Evolutionary conservation across 2,797 vertebrate genomes (phyloP).

Genomic region (Phataginus tricuspis): DNA sequence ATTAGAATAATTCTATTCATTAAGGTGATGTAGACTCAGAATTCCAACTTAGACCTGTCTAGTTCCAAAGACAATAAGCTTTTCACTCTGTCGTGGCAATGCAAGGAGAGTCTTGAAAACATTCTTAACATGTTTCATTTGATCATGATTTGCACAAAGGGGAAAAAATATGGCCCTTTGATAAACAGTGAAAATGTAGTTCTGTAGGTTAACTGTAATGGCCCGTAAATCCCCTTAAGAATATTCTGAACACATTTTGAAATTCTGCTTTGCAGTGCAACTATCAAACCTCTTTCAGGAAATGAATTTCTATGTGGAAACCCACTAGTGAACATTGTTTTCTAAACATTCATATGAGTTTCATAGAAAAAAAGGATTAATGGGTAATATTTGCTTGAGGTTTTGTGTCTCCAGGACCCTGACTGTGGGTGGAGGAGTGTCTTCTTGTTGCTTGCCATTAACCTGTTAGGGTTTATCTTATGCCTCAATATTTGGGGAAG

Average conservation of each 20-base stretch:
- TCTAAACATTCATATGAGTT: neutral
- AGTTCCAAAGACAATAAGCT: neutral
- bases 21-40: neutral
- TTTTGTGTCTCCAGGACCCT: constrained; percentile 83
- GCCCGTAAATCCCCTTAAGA: neutral
- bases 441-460: constrained; percentile 87
- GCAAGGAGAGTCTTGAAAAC: neutral
- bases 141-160: neutral
- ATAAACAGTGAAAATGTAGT: neutral
- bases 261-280: neutral
- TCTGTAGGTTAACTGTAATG: neutral
- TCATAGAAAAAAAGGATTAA: neutral
- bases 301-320: neutral
- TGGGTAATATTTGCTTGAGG: neutral
- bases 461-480: constrained; percentile 83
- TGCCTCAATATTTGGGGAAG: constrained; percentile 85
- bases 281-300: neutral
- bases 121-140: neutral
- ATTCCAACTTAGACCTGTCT: neutral
- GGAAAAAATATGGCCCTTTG: neutral
- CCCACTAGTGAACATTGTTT: neutral
- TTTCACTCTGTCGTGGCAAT: neutral
- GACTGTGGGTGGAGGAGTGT: constrained; percentile 88
- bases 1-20: neutral
- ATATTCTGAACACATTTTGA: neutral